Evolutionary conservation across 2,113 vertebrate genomes (phyloP), one percentile per base, ranked within the genome.

Genomic region (Suncus etruscus): DNA sequence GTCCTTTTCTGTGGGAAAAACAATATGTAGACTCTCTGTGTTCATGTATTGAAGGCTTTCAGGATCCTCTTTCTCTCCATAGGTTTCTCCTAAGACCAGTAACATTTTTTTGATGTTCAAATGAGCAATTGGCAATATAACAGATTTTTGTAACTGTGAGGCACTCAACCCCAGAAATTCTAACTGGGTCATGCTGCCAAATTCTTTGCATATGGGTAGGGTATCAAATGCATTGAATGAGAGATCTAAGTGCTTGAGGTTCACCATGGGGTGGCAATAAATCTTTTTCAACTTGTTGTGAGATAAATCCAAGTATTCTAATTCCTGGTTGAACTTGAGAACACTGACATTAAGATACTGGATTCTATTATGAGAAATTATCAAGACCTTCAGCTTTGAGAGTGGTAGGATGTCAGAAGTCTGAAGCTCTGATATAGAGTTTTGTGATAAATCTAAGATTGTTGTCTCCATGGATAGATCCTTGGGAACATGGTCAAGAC

Each of bases 261-360:
- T 95, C 2, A 22, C 18, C 0, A 97, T 89, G 73, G 78, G 83
- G 91, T 95, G 63, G 93, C 95, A 97, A 96, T 93, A 97, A 97
- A 99, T 92, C 75, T 96, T 97, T 63, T n/a, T 89, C 92, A 99
- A 96, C 0, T 80, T 81, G 92, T 99, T 99, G 97, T 98, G 97
- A 6, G 98, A 99, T 81, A 99, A 91, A 94, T 99, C 99, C 90
- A 99, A 96, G 74, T 97, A 88, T 94, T 98, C 88, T 85, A 99
- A 95, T 63, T 97, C 66, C 22, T 95, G 77, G 4, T 98, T 99
- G 89, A 97, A 96, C 47, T 87, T 69, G 69, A 99, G 99, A n/a
- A 97, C 92, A 65, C 94, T 96, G 0, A 94, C 83, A 65, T 98
- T 89, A 4, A 99, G 95, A 4, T 96, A 31, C 0, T 61, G 96